phyloP scores from a whole-genome alignment of 1,140 invertebrate species.

The Adelges cooleyi region DNA sequence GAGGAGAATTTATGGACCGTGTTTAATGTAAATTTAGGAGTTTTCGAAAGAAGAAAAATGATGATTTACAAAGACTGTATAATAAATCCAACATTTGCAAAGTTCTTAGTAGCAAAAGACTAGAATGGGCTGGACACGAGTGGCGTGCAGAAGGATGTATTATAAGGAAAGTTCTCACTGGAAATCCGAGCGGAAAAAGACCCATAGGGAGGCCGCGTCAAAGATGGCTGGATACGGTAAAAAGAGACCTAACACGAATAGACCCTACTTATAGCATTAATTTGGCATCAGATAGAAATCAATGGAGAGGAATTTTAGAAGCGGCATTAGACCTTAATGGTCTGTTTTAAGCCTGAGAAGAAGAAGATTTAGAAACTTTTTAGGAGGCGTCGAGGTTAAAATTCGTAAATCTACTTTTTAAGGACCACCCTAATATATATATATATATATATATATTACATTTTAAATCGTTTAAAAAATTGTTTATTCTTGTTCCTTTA shows the following conservation, averaged over 20 bases:
- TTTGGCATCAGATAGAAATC: neutral
- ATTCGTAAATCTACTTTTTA: no score
- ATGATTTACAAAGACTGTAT: slow-evolving; percentile 1
- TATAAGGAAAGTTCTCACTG: neutral
- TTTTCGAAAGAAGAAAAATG: neutral
- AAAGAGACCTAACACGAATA: neutral
- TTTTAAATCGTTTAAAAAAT: no score
- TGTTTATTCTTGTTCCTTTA: no score
- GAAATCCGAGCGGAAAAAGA: neutral
- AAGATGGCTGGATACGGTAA: neutral
- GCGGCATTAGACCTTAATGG: neutral
- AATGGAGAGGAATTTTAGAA: neutral
- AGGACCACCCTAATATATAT: no score
- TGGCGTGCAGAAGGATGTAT: neutral
- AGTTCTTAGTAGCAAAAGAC: neutral
- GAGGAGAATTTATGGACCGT: neutral
- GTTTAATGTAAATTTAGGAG: neutral
- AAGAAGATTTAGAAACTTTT: no score
- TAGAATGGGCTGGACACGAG: neutral
- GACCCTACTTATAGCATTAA: neutral
- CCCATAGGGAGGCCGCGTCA: neutral
- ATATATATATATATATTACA: no score
- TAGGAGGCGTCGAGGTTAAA: no score
- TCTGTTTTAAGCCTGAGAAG: slow-evolving; percentile 1
- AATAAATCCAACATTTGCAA: neutral